Base-by-base conservation (phyloP, 2,888 invertebrate genomes). In the Pasiphila rectangulata region DNA sequence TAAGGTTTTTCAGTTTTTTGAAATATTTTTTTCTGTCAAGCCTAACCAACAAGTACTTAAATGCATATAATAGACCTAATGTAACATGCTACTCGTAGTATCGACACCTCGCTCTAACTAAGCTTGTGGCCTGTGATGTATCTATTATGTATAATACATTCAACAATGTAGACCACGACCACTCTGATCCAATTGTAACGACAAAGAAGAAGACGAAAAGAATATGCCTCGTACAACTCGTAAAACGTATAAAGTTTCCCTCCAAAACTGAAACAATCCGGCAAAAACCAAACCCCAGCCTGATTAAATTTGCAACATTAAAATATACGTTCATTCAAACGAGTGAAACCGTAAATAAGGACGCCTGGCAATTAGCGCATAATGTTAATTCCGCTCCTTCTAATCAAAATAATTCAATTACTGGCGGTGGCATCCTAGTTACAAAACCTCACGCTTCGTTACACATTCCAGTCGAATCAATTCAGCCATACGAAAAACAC, bases 381-480 rank as follows among this genome's bases (percentile, higher is more conserved):
- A 50, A 50, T 41, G 41, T 37, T 46, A 45, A 50, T 45, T 50
- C 34, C 32, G 10, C 41, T 45, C 37, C 45, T 42, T 35, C 39
- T 50, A 50, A 50, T 50, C 50, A 17, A 50, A 38, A 45, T 50
- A 50, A 50, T 45, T 36, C 39, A 50, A 32, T 40, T 45, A 45
- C 45, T 34, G 41, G 45, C 41, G 32, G 6, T 37, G 32, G 32
- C 45, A 17, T 30, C 15, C 19, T 30, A 41, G 29, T 44, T 40
- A 49, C 40, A 41, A 48, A 39, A 39, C 21, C 23, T 30, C 27
- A 23, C 27, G 12, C 20, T 39, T 43, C 34, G 38, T 34, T 47
- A 25, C 19, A 46, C 42, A 45, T 24, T 30, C n/a, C 19, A 15
- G 15, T 39, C 19, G 35, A 24, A 39, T 35, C 13, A 38, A 25